Conservation (phyloP, 1,140 invertebrate species). For the Papilio dardanus region DNA sequence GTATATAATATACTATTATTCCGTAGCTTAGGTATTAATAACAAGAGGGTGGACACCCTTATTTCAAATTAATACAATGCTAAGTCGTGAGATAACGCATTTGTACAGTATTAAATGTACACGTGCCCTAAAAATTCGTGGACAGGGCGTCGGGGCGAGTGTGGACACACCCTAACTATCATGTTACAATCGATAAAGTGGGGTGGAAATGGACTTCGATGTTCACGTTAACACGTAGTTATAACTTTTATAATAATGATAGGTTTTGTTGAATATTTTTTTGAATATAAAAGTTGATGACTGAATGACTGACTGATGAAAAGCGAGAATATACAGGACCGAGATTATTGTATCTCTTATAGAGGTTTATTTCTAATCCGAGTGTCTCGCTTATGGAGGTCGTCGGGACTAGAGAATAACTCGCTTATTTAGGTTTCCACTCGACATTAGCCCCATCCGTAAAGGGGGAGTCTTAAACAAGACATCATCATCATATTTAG, state of each 20-base stretch:
- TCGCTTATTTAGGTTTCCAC: too few species aligned
- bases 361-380: too few species aligned
- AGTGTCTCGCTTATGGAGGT: too few species aligned
- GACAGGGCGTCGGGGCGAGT: slow-evolving; percentile 39
- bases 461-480: too few species aligned
- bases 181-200: slow-evolving; percentile 55
- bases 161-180: slow-evolving; percentile 54
- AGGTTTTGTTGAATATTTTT: too few species aligned
- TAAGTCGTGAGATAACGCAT: slow-evolving; percentile 29
- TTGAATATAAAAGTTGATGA: too few species aligned
- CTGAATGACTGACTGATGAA: too few species aligned
- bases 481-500: too few species aligned
- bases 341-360: too few species aligned
- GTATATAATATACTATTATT: background rate
- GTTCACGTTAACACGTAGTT: background rate
- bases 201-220: slow-evolving; percentile 45
- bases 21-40: background rate
- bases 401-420: too few species aligned
- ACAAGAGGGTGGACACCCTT: slow-evolving; percentile 18
- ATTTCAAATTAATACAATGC: slow-evolving; percentile 11
- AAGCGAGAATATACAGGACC: too few species aligned
- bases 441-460: too few species aligned
- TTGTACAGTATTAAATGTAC: slow-evolving; percentile 3
- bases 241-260: background rate
- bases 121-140: slow-evolving; percentile 29